These are phyloP conservation scores for Ramazzottius varieornatus DNA, from an alignment of 2,888 invertebrate genomes.

Conservation along the genomic window DNA sequence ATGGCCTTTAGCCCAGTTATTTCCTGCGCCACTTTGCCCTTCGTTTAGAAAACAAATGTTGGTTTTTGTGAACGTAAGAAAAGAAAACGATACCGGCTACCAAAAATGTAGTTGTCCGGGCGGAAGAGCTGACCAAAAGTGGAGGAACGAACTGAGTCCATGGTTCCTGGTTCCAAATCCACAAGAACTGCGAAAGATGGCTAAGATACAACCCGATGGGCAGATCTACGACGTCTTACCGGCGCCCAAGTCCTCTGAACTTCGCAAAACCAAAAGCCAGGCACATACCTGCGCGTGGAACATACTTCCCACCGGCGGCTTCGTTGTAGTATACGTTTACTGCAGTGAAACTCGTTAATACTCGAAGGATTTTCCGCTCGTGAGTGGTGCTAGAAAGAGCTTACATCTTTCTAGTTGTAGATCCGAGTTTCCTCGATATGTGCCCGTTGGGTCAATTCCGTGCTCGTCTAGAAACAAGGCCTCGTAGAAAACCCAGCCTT, in stretches of 20 bases:
- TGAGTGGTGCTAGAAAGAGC: background rate
- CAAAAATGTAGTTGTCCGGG: slow-evolving; percentile 30
- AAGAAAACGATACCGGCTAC: slow-evolving; percentile 9
- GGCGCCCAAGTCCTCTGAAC: too few species aligned
- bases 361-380: background rate
- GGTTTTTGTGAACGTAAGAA: too few species aligned
- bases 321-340: slow-evolving; percentile 78
- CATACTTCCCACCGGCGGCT: slow-evolving; percentile 32
- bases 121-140: slow-evolving; percentile 30
- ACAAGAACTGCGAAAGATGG: too few species aligned
- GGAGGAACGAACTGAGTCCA: slow-evolving; percentile 30
- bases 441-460: slow-evolving; percentile 69
- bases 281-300: slow-evolving; percentile 27
- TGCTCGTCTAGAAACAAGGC: slow-evolving; percentile 42
- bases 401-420: slow-evolving; percentile 54
- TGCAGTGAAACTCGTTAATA: too few species aligned
- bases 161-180: slow-evolving; percentile 31
- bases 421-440: slow-evolving; percentile 54
- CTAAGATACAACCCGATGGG: too few species aligned
- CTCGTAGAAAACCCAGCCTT: too few species aligned
- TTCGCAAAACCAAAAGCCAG: too few species aligned
- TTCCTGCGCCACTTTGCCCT: slow-evolving; percentile 23
- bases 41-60: background rate
- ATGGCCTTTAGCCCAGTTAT: slow-evolving; percentile 6
- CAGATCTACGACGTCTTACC: too few species aligned